Evolutionary conservation across 1,140 invertebrate genomes (phyloP), one percentile per base, ranked within the genome.

Genomic region (Panagrolaimus sp.): DNA sequence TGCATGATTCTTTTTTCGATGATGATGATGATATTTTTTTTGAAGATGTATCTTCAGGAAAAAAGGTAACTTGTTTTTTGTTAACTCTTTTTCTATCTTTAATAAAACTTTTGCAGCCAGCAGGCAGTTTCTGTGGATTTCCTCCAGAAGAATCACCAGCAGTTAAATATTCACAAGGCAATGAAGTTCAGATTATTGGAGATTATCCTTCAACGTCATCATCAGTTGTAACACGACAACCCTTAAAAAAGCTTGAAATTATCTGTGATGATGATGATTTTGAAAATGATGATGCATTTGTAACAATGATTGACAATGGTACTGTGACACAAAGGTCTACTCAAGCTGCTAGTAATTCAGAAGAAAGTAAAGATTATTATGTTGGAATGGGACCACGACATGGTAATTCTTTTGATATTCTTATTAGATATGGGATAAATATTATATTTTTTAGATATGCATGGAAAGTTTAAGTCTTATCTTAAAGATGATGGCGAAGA

Each of bases 401-500:
- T 58, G 52, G 52, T 58, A 21, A 12, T 21, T n/a, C 28, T 21
- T n/a, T 2, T 12, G 21, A 58, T n/a, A 38, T 38, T 7, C 7
- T 38, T 38, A 38, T 38, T 4, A 38, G 32, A 38, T 38, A 38
- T 7, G 2, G 2, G 32, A 38, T 2, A 12, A 3, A 4, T 21
- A 28, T 24, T 4, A 14, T 21, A 6, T n/a, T n/a, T 2, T 65
- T 44, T 17, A 65, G 63, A 65, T 32, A 65, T 65, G 63, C 63
- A 65, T 32, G 63, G 63, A 10, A 44, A 65, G 15, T 65, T 65
- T 32, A 44, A 47, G 7, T n/a, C 43, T 7, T 65, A 44, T 65
- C 43, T 65, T 32, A 44, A 47, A 44, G 63, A 65, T 32, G 63
- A 65, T 21, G 43, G 43, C 17, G 63, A 44, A 12, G 63, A 65